A percentile compares a stretch with the other conserved stretches of the same genome.
These are phyloP conservation scores for Eidolon dupreanum DNA, from an alignment of 2,797 vertebrate species.

Conservation along the genomic window DNA sequence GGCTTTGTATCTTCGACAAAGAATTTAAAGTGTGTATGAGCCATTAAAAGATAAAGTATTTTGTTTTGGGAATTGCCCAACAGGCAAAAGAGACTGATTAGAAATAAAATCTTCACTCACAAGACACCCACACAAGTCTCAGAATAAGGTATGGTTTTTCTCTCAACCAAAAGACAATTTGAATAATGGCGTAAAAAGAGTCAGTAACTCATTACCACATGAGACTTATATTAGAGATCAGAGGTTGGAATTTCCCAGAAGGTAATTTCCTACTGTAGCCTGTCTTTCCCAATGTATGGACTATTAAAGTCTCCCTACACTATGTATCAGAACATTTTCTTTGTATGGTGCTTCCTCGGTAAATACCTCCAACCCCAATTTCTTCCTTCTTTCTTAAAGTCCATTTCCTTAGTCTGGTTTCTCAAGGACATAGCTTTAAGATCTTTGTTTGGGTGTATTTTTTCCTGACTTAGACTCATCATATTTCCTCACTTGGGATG, in stretches of 20 bases:
- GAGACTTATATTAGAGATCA: background rate
- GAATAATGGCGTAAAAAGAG: background rate
- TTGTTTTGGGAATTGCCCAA: background rate
- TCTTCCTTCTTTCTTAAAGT: background rate
- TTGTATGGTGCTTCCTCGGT: background rate
- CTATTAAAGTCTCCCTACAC: background rate
- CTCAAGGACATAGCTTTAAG: background rate
- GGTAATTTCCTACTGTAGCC: constrained; percentile 18
- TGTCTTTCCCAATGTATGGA: background rate
- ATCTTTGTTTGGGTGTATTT: background rate
- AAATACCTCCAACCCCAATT: background rate
- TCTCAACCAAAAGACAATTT: background rate
- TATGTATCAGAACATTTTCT: background rate
- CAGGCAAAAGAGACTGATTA: background rate
- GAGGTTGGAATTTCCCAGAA: constrained; percentile 6
- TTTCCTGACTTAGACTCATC: background rate
- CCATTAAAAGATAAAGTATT: background rate
- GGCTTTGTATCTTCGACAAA: background rate
- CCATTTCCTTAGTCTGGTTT: background rate
- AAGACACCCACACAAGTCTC: background rate
- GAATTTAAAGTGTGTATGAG: background rate
- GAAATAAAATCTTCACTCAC: constrained; percentile 37
- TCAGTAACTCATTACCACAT: background rate
- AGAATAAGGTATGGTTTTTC: constrained; percentile 57
- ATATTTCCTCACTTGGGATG: background rate